These are phyloP conservation scores for Elgonia sp. DNA, from an alignment of 2,888 invertebrate species.

Conservation along the genomic window DNA sequence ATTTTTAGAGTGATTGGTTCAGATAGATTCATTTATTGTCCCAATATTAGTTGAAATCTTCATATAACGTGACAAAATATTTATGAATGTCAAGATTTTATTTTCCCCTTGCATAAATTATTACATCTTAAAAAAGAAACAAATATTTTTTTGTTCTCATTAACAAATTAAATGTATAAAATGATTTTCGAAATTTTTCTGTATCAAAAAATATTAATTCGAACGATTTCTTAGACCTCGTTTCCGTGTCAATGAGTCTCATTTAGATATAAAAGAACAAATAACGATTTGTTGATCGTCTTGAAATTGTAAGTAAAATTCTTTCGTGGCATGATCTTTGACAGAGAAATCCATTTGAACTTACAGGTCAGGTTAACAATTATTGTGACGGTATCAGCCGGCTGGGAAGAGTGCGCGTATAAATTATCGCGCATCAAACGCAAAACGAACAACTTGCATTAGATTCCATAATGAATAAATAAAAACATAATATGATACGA, in stretches of 20 bases:
- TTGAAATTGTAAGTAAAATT: slow-evolving; percentile 76
- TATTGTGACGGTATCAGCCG: slow-evolving; percentile 74
- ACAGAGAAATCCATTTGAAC: slow-evolving; percentile 83
- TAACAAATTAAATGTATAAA: no score
- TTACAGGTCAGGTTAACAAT: slow-evolving; percentile 82
- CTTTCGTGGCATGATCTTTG: slow-evolving; percentile 79
- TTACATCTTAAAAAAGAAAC: no score
- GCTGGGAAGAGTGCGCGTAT: slow-evolving; percentile 17
- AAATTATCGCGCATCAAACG: slow-evolving; percentile 33
- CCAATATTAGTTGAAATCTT: no score
- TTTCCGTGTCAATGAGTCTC: slow-evolving; percentile 53
- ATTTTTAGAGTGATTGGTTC: no score
- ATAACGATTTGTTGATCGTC: slow-evolving; percentile 77
- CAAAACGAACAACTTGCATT: slow-evolving; percentile 3
- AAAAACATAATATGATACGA: no score
- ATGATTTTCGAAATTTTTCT: no score
- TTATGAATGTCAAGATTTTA: no score
- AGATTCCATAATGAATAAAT: slow-evolving; percentile 17
- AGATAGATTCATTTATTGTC: no score
- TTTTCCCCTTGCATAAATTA: no score
- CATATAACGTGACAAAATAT: no score
- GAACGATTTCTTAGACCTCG: slow-evolving; percentile 16
- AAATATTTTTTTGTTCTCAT: no score
- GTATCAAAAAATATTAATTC: not conserved
- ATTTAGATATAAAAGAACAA: slow-evolving; percentile 77